Percentiles rank a stretch among this genome's conserved stretches.
These are phyloP conservation scores for Caenorhabditis angaria DNA, from an alignment of 2,888 invertebrate genomes.

Conservation along the genomic window DNA sequence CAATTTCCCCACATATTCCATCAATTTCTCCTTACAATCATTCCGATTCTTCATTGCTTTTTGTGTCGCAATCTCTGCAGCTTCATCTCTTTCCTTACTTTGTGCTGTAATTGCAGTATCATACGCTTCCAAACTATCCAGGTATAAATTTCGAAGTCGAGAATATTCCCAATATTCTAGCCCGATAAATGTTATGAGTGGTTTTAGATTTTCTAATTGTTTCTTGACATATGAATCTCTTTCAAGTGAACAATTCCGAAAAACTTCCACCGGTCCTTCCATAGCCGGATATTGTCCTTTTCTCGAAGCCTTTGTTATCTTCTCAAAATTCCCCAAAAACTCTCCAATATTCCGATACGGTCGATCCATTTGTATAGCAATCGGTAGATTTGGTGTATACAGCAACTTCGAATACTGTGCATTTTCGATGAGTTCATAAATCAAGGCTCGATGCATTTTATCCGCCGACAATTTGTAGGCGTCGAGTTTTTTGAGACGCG, in stretches of 20 bases:
- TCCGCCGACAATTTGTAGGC: background rate
- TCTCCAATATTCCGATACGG: background rate
- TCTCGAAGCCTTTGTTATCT: background rate
- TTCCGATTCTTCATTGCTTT: background rate
- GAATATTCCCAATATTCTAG: background rate
- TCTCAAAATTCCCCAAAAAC: background rate
- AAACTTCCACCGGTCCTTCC: background rate
- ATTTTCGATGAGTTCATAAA: background rate
- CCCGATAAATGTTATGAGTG: background rate
- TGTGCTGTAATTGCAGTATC: background rate
- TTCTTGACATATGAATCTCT: background rate
- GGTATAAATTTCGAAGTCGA: background rate
- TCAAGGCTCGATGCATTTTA: background rate
- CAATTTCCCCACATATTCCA: slow-evolving; percentile 22
- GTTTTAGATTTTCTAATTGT: background rate
- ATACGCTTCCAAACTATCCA: background rate
- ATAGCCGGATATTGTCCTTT: background rate
- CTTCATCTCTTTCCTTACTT: background rate
- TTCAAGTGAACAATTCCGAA: background rate
- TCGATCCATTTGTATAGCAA: background rate
- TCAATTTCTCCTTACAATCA: slow-evolving; percentile 11
- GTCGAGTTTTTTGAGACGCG: background rate
- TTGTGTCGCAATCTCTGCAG: background rate
- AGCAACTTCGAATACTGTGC: background rate
- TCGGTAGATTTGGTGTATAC: background rate